Evolutionary conservation across 2,113 vertebrate genomes (phyloP), one percentile per base, ranked within the genome.

Genomic region (Andinoacara biseriatus): DNA sequence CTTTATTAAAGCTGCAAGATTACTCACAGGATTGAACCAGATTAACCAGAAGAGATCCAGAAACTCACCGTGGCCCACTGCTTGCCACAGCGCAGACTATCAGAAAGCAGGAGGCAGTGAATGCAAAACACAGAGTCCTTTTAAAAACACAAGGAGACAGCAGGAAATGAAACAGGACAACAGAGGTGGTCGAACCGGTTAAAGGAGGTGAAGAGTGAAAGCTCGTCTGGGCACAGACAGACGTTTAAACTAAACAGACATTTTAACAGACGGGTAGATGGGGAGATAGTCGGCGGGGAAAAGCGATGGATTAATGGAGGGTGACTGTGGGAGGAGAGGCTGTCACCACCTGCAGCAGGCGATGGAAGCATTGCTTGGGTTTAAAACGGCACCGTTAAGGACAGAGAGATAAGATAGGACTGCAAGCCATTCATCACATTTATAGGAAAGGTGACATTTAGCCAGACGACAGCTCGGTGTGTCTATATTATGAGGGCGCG

Each of bases 401-500:
- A 89, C 43, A 7, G 58, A 33, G 38, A 81, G 88, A 93, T 90
- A 88, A 91, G 88, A 91, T 75, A 80, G 82, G 58, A 52, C 90
- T 46, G 58, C 17, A 0, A 79, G 86, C 86, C 33, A 86, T 90
- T 85, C 56, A 24, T 91, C 90, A 91, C 81, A 77, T 89, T 89
- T 85, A 85, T 31, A 58, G 74, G 56, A 80, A 86, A 60, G 76
- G 76, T 92, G 92, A 89, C 92, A 89, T 90, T 90, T 87, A 91
- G 80, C 74, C 65, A 67, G 78, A n/a, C 5, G 74, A 75, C 90
- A 69, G 77, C 56, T 59, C 18, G 74, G 56, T 75, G 59, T 17
- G 38, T 78, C 74, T 75, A 76, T 35, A 58, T 57, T 86, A 76
- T 86, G 17, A 76, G 31, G 80, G 60, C 13, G 63, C 8, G 63